Conservation (phyloP, 2,888 invertebrate genomes). For the Melinaea menophilus region DNA sequence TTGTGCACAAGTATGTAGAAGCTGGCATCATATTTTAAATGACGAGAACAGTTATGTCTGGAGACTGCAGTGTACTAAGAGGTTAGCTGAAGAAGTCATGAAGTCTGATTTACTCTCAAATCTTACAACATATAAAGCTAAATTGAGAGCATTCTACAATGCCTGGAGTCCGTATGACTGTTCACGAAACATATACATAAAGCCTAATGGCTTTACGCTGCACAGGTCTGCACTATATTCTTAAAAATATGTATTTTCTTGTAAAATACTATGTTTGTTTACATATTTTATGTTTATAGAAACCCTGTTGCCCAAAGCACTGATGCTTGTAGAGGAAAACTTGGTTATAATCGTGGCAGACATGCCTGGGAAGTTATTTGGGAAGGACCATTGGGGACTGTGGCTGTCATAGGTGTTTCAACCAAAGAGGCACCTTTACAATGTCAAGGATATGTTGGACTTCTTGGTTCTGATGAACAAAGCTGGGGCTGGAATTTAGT, state of each 20-base stretch:
- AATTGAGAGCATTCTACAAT: slow-evolving; percentile 94
- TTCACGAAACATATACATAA: slow-evolving; percentile 97
- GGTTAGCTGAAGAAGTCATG: slow-evolving; percentile 89
- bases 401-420: slow-evolving; percentile 97
- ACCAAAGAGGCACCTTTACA: slow-evolving; percentile 96
- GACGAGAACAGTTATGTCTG: slow-evolving; percentile 98
- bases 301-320: slow-evolving; percentile 99
- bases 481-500: slow-evolving; percentile 99
- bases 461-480: slow-evolving; percentile 96
- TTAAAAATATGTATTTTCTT: slow-evolving; percentile 1
- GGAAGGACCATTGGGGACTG: slow-evolving; percentile 99
- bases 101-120: slow-evolving; percentile 94
- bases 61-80: slow-evolving; percentile 92
- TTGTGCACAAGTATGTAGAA: slow-evolving; percentile 95
- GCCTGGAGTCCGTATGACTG: slow-evolving; percentile 99
- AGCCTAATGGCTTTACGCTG: slow-evolving; percentile 97
- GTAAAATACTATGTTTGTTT: slow-evolving; percentile 1
- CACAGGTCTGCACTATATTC: slow-evolving; percentile 80
- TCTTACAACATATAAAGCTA: slow-evolving; percentile 93
- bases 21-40: slow-evolving; percentile 92
- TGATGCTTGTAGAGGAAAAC: slow-evolving; percentile 94
- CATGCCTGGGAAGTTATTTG: slow-evolving; percentile 99
- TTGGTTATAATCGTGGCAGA: slow-evolving; percentile 93
- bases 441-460: slow-evolving; percentile 96
- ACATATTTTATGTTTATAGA: slow-evolving; percentile 61